A percentile compares a stretch with the other conserved stretches of the same genome.
Evolutionary conservation across 2,113 vertebrate species (phyloP).

Genomic region (Mormyrus lacerda): DNA sequence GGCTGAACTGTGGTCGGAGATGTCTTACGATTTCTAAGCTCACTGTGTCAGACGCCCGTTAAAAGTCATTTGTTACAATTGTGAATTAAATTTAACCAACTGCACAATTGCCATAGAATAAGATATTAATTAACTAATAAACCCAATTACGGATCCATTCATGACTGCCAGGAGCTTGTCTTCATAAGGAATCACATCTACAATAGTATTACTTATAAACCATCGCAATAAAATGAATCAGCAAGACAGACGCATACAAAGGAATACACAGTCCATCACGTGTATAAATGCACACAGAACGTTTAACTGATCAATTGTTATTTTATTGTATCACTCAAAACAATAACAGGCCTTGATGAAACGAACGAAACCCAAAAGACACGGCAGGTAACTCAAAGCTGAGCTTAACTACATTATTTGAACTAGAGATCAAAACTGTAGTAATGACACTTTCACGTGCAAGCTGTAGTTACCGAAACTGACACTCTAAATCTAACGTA

Average conservation of each 20-base stretch:
- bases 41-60: background rate
- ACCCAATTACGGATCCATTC: background rate
- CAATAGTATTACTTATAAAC: background rate
- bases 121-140: background rate
- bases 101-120: background rate
- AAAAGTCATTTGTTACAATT: background rate
- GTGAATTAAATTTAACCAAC: background rate
- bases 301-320: background rate
- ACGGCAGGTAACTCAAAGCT: constrained; percentile 34
- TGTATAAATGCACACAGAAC: background rate
- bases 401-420: constrained; percentile 25
- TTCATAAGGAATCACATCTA: background rate
- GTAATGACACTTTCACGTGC: background rate
- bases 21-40: background rate
- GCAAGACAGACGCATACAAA: background rate
- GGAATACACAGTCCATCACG: background rate
- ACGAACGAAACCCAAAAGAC: background rate
- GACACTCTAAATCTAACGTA: constrained; percentile 43
- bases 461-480: constrained; percentile 49
- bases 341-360: background rate
- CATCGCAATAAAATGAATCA: background rate
- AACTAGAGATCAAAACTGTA: constrained; percentile 3
- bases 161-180: background rate
- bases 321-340: constrained; percentile 4
- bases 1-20: background rate